Percentiles rank a stretch among this genome's conserved stretches.
These are phyloP conservation scores for Smithornis capensis DNA, from an alignment of 2,113 vertebrate species.

Conservation along the genomic window DNA sequence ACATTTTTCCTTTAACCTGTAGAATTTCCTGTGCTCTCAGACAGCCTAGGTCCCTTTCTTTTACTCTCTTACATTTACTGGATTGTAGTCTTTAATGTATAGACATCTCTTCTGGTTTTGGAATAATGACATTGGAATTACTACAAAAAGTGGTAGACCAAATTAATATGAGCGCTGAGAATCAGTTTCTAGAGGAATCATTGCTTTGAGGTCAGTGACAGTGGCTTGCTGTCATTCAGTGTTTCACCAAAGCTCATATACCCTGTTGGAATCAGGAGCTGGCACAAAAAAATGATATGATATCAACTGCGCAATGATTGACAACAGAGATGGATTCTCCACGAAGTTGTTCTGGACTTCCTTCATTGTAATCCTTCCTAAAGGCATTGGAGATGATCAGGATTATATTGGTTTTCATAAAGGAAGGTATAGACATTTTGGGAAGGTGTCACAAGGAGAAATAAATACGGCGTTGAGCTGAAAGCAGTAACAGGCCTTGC, in stretches of 20 bases:
- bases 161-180: background rate
- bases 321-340: background rate
- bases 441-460: background rate
- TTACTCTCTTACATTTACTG: background rate
- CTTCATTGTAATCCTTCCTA: background rate
- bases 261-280: background rate
- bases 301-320: accelerated
- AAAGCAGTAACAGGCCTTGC: background rate
- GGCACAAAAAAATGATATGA: background rate
- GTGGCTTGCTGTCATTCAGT: background rate
- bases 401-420: background rate
- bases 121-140: background rate
- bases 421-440: background rate
- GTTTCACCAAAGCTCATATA: background rate
- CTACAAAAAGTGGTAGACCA: background rate
- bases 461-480: background rate
- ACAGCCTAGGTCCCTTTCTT: background rate
- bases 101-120: background rate
- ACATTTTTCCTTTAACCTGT: background rate
- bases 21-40: background rate
- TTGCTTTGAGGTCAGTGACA: background rate
- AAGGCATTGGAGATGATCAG: background rate
- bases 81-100: background rate
- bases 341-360: background rate
- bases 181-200: background rate